phyloP scores from a whole-genome alignment of 92 coral and sea anemone species.

The Palythoa grandis region DNA sequence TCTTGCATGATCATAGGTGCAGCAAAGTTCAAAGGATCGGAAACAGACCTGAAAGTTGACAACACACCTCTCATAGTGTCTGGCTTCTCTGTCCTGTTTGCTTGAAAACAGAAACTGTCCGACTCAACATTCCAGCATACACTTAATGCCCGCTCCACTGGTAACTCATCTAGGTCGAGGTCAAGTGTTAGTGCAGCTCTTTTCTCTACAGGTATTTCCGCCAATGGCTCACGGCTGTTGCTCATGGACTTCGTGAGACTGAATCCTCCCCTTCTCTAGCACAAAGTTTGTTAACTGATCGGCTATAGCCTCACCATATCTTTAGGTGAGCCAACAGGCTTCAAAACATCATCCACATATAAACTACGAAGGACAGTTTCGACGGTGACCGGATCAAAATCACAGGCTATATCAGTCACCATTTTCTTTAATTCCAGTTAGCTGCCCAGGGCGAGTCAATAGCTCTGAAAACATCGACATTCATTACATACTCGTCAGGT shows the following conservation, averaged over 20 bases:
- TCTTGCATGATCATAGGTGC: slow-evolving; percentile 61
- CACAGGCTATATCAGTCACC: slow-evolving; percentile 38
- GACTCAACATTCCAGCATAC: slow-evolving; percentile 59
- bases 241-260: slow-evolving; percentile 54
- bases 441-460: slow-evolving; percentile 65
- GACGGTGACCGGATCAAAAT: slow-evolving; percentile 36
- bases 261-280: slow-evolving; percentile 59
- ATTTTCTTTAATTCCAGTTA: slow-evolving; percentile 44
- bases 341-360: no score
- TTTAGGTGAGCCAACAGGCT: slow-evolving; percentile 27
- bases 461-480: slow-evolving; percentile 58
- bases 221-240: slow-evolving; percentile 44
- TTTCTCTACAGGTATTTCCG: slow-evolving; percentile 39
- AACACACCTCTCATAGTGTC: no score
- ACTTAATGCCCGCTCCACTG: slow-evolving; percentile 55
- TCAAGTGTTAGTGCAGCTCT: no score
- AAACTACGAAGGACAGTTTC: slow-evolving; percentile 46
- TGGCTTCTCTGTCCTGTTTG: slow-evolving; percentile 46
- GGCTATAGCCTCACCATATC: no score
- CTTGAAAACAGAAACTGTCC: slow-evolving; percentile 65
- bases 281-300: slow-evolving; percentile 14
- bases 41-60: slow-evolving; percentile 54
- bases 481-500: no score
- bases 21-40: slow-evolving; percentile 59
- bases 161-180: slow-evolving; percentile 61